These are phyloP conservation scores for Plusia festucae DNA, from an alignment of 2,888 invertebrate genomes.

Conservation along the genomic window DNA sequence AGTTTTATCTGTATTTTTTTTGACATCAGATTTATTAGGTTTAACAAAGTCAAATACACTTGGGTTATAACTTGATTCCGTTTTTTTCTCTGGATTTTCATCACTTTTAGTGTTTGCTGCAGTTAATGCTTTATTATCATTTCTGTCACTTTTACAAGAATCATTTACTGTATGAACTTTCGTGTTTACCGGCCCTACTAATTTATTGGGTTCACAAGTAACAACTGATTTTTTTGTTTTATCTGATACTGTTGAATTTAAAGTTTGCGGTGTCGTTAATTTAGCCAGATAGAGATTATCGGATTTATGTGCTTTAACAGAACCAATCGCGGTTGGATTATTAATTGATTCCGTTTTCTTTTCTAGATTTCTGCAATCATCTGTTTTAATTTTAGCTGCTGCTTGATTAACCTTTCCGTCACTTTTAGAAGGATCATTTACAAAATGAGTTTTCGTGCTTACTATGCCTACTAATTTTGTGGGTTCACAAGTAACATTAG, in stretches of 20 bases:
- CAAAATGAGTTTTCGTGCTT: conserved; percentile 3
- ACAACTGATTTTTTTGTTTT: conserved; percentile 3
- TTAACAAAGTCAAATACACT: conserved; percentile 18
- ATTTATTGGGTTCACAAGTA: background rate
- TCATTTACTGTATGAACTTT: conserved; percentile 13
- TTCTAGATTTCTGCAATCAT: conserved; percentile 4
- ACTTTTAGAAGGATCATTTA: conserved; percentile 19
- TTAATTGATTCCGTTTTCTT: conserved; percentile 28
- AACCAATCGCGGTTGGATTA: conserved; percentile 14
- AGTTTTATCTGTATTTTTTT: conserved; percentile 39
- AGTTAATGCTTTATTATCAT: background rate
- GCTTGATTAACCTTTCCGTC: background rate
- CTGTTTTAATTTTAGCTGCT: conserved; percentile 8
- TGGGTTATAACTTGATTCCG: conserved; percentile 25
- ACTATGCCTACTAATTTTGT: background rate
- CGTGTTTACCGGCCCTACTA: background rate
- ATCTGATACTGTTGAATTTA: background rate
- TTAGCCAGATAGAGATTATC: no score
- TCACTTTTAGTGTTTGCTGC: conserved; percentile 12
- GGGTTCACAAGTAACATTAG: background rate
- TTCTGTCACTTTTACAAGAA: conserved; percentile 14
- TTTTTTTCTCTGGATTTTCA: conserved; percentile 14
- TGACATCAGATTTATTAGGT: conserved; percentile 22
- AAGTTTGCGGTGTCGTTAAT: conserved; percentile 14
- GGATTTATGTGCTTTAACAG: conserved; percentile 23